phyloP scores from a whole-genome alignment of 2,888 invertebrate species.

The Ypsolopha scabrella region DNA sequence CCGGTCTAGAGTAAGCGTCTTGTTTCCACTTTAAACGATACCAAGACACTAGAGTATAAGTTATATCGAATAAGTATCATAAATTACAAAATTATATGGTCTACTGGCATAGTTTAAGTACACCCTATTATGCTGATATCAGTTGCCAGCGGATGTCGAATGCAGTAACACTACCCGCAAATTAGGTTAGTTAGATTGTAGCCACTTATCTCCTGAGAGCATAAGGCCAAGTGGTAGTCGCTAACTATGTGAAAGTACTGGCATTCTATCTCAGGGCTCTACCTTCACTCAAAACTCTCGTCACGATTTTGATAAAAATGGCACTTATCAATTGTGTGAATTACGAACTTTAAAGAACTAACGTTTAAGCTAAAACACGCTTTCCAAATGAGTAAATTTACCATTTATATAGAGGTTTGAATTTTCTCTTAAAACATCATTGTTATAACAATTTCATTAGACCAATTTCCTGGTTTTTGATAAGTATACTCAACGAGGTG shows the following conservation, averaged over 20 bases:
- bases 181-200: slow-evolving; percentile 51
- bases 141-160: slow-evolving; percentile 34
- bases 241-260: slow-evolving; percentile 7
- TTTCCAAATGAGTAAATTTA: no score
- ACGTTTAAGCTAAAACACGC: no score
- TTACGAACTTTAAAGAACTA: background rate
- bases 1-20: background rate
- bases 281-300: background rate
- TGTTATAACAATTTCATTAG: no score
- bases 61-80: slow-evolving; percentile 1
- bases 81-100: slow-evolving; percentile 2
- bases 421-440: no score
- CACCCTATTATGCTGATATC: slow-evolving; percentile 22
- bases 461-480: no score
- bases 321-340: background rate
- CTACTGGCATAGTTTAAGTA: slow-evolving; percentile 1
- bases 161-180: slow-evolving; percentile 40
- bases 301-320: background rate
- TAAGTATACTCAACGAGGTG: no score
- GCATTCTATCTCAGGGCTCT: background rate
- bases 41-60: background rate
- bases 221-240: slow-evolving; percentile 3
- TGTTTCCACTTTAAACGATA: background rate
- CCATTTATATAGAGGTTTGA: no score
- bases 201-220: slow-evolving; percentile 41